Evolutionary conservation across 2,888 invertebrate genomes (phyloP), one percentile per base, ranked within the genome.

Genomic region (Lottia scabra): DNA sequence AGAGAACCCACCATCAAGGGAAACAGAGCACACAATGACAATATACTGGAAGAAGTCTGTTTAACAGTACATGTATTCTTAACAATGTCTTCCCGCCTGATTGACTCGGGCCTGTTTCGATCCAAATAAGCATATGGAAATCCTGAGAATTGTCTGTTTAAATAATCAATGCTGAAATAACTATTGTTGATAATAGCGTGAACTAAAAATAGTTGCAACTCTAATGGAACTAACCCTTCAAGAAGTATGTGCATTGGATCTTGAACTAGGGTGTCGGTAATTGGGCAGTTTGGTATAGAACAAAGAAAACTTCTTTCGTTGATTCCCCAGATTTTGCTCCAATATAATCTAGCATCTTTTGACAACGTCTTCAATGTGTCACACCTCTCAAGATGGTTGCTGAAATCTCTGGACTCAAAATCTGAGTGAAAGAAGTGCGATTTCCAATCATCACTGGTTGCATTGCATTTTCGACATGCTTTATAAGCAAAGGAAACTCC

Each of bases 171-270:
- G 12, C 23, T 67, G 30, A 71, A 67, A 19, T 44, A 71, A 13
- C 45, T 63, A 12, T 64, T 23, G 16, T 16, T 15, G 4, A n/a
- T 26, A 26, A 71, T 66, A 3, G 26, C 15, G 27, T 67, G 23
- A 45, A 63, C 16, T 63, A 71, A 48, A 19, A 63, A 12, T 2
- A 67, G 67, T 5, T 26, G n/a, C 26, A 71, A 10, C 23, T 71
- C 67, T 4, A n/a, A 44, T 19, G 56, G 30, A 1, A 63, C 63
- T 1, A 71, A 23, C 2, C 71, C 67, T 71, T 71, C 71, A 8
- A 71, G 27, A 23, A 71, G 63, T n/a, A 71, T 5, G 45, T 71
- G 71, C 71, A 71, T 71, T 27, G 71, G 67, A n/a, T 71, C 71
- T 27, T 71, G 71, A 8, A 63, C 26, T 19, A 71, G 26, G 12